These are phyloP conservation scores for Sphecodes monilicornis DNA, from an alignment of 2,888 invertebrate species.

Conservation along the genomic window DNA sequence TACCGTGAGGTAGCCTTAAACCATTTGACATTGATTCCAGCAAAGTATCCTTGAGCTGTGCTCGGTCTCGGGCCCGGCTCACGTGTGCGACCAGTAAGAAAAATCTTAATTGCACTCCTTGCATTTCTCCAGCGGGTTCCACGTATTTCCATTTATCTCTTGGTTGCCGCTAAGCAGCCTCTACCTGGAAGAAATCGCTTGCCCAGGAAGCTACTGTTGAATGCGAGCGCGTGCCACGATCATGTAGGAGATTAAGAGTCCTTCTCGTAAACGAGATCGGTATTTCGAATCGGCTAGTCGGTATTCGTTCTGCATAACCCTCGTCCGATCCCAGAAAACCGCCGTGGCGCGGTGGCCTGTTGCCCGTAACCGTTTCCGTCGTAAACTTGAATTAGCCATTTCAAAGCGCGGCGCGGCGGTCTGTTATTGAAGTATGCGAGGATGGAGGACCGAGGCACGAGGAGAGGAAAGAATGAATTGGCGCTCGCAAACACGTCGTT, in stretches of 20 bases:
- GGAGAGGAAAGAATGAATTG: slow-evolving; percentile 61
- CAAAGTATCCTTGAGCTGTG: background rate
- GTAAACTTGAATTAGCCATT: slow-evolving; percentile 67
- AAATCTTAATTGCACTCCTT: slow-evolving; percentile 53
- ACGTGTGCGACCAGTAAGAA: slow-evolving; percentile 35
- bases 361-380: slow-evolving; percentile 48
- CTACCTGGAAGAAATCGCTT: slow-evolving; percentile 53
- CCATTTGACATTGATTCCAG: slow-evolving; percentile 32
- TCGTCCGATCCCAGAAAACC: slow-evolving; percentile 11
- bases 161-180: slow-evolving; percentile 25
- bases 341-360: slow-evolving; percentile 9
- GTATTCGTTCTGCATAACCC: slow-evolving; percentile 3
- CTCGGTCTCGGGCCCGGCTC: background rate
- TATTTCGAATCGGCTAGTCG: slow-evolving; percentile 47
- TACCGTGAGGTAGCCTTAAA: background rate
- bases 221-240: slow-evolving; percentile 41
- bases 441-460: slow-evolving; percentile 11
- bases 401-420: slow-evolving; percentile 59
- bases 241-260: slow-evolving; percentile 51
- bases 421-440: slow-evolving; percentile 65
- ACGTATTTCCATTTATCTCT: slow-evolving; percentile 55
- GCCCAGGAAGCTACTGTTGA: slow-evolving; percentile 26
- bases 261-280: slow-evolving; percentile 28
- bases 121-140: slow-evolving; percentile 40
- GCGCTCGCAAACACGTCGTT: slow-evolving; percentile 60